Evolutionary conservation across 2,113 vertebrate species (phyloP), one percentile per base, ranked within the genome.

Genomic region (Erythrocercus mccallii): DNA sequence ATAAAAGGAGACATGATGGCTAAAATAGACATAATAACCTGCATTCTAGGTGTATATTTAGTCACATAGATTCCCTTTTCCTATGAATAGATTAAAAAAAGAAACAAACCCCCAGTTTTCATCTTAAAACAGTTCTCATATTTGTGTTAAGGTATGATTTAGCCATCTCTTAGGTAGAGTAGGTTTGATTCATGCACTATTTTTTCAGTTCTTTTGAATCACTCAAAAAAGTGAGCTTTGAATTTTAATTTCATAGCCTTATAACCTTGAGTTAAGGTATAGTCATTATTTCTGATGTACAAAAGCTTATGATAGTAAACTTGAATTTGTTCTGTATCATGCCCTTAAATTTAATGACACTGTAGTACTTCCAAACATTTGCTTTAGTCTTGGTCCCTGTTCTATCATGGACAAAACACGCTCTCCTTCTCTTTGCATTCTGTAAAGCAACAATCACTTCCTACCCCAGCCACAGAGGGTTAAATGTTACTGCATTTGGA

Each of bases 31-130:
- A 69, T 7, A 20, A 73, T 54, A 65, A 81, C 35, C 22, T 45
- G 20, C 14, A 50, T 61, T 82, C 56, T 4, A 91, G 40, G 23
- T 48, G 13, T 31, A 11, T 56, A 85, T 37, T 87, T 81, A 35
- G 12, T 69, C 31, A 71, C 38, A 64, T 4, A 48, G 42, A 56
- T 72, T 72, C 8, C 24, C 16, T 73, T 85, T 81, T 47, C 28
- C 38, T 70, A 31, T 20, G 7, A 81, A 79, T 27, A 81, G 27
- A 58, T 25, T 3, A 30, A 51, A 66, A 83, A 50, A 82, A 88
- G 4, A 44, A 83, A 48, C 16, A 33, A 77, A 5, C 0, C 11
- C 4, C 23, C 50, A 7, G 6, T 4, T 44, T 40, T 21, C 20
- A 35, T 57, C 19, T 57, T 62, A 57, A 77, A 92, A 66, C 5